These are phyloP conservation scores for Philopedon plagiatum DNA, from an alignment of 2,888 invertebrate genomes.

Conservation along the genomic window DNA sequence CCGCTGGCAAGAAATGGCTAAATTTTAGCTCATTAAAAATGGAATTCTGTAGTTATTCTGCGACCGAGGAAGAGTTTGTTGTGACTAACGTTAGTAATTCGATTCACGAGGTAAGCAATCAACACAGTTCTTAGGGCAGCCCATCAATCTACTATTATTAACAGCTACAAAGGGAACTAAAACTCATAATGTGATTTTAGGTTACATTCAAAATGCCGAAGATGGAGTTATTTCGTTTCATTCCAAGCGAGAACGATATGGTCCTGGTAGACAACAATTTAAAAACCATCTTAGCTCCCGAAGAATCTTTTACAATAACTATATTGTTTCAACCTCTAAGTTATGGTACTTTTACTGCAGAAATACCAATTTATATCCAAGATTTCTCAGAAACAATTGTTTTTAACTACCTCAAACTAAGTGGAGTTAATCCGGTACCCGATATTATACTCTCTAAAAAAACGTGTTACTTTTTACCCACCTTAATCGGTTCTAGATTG, in stretches of 20 bases:
- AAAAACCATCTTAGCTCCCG: slow-evolving; percentile 49
- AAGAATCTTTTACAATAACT: slow-evolving; percentile 58
- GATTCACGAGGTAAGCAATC: slow-evolving; percentile 27
- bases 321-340: slow-evolving; percentile 57
- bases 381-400: slow-evolving; percentile 58
- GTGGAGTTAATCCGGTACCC: slow-evolving; percentile 58
- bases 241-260: background rate
- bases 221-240: slow-evolving; percentile 4
- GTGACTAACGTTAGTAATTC: slow-evolving; percentile 38
- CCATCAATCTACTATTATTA: background rate
- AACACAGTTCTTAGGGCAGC: background rate
- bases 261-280: slow-evolving; percentile 1
- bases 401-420: slow-evolving; percentile 64
- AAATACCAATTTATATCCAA: slow-evolving; percentile 64
- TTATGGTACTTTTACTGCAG: slow-evolving; percentile 56
- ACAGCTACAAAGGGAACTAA: background rate
- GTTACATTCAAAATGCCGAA: background rate
- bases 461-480: slow-evolving; percentile 49
- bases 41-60: slow-evolving; percentile 22
- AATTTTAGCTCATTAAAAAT: slow-evolving; percentile 49
- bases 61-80: slow-evolving; percentile 21
- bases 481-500: background rate
- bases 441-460: slow-evolving; percentile 57
- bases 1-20: slow-evolving; percentile 52
- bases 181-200: slow-evolving; percentile 26